Evolutionary conservation across 30 jellyfish, hydroid and myxozoan species (phyloP), one percentile per base, ranked within the genome.

Genomic region (Chrysaora quinquecirrha): DNA sequence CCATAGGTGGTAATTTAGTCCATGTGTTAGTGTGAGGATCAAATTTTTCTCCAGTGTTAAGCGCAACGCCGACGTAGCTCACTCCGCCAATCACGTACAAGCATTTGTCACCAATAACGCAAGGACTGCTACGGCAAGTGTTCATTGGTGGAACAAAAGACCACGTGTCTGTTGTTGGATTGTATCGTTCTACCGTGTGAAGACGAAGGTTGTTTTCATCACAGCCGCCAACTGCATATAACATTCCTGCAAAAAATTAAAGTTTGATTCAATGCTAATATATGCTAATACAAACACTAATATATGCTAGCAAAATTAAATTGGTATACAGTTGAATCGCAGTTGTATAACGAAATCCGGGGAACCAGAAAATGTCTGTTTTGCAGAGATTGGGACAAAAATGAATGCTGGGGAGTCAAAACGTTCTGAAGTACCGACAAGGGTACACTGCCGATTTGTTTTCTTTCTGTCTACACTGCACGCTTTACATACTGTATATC

Each of bases 151-250:
- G 93, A 54, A 94, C 90, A 66, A 74, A 83, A 24, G 97, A 62
- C 99, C 99, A 94, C 70, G 92, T 94, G 89, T 94, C 97, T 16
- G 99, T 94, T 24, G 96, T 22, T 31, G 99, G 96, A 56, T 87
- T 94, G 87, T 94, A 94, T n/a, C 96, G 82, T 48, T 94, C 99
- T 65, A 94, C 97, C 12, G 96, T 83, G 80, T 87, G 94, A 19
- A 94, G 89, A 16, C 99, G 97, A 67, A 86, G 83, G 71, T 94
- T 94, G 84, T 87, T 94, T 50, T 94, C 99, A 67, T 94, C 99
- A 54, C 99, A 94, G 23, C 99, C 99, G 10, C 99, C 99, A 30
- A 94, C 99, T 0, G 99, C 96, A 52, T 94, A 94, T 66, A 94
- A 80, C 86, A 75, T 72, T 6, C 99, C 99, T 94, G 65, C 34